Conservation (phyloP, 30 jellyfish, hydroid and myxozoan species). For the Aurelia aurita complex sp. Pacific region DNA sequence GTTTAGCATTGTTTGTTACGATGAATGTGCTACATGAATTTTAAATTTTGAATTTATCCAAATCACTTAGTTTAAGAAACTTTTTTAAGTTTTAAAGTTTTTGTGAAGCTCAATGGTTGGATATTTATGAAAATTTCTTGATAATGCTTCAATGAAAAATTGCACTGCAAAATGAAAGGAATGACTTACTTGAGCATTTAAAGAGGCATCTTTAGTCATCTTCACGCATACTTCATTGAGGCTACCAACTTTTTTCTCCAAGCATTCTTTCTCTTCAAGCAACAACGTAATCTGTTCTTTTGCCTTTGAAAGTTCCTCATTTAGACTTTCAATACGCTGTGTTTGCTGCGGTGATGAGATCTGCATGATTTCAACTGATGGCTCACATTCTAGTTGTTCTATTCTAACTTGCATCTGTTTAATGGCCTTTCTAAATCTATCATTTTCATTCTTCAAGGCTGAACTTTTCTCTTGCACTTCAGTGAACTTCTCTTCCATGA, state of each 20-base stretch:
- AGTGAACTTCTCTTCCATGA: background rate
- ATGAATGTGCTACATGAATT: too few relatives aligned
- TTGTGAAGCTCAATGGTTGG: too few relatives aligned
- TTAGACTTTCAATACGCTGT: constrained; percentile 25
- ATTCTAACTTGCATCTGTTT: constrained; percentile 26
- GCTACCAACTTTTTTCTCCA: background rate
- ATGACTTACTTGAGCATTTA: constrained; percentile 1
- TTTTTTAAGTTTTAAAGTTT: too few relatives aligned
- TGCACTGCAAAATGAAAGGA: background rate
- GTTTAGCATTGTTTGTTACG: too few relatives aligned
- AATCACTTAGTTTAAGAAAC: too few relatives aligned
- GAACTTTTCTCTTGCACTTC: constrained; percentile 8
- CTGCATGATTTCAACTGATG: constrained; percentile 76
- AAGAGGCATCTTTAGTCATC: constrained; percentile 29
- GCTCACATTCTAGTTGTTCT: constrained; percentile 67
- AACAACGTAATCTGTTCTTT: background rate
- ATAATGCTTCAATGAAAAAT: too few relatives aligned
- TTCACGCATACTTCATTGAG: constrained; percentile 25
- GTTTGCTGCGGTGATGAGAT: constrained; percentile 53
- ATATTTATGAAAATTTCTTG: too few relatives aligned
- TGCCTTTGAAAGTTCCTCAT: constrained; percentile 28
- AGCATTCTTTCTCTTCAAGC: constrained; percentile 34
- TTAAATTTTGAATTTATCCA: too few relatives aligned
- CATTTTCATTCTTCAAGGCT: constrained; percentile 1
- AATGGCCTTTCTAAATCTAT: constrained; percentile 11